Percentiles rank a stretch among this genome's conserved stretches.
These are phyloP conservation scores for Rhodeus uyekii DNA, from an alignment of 2,797 vertebrate genomes.

Conservation along the genomic window DNA sequence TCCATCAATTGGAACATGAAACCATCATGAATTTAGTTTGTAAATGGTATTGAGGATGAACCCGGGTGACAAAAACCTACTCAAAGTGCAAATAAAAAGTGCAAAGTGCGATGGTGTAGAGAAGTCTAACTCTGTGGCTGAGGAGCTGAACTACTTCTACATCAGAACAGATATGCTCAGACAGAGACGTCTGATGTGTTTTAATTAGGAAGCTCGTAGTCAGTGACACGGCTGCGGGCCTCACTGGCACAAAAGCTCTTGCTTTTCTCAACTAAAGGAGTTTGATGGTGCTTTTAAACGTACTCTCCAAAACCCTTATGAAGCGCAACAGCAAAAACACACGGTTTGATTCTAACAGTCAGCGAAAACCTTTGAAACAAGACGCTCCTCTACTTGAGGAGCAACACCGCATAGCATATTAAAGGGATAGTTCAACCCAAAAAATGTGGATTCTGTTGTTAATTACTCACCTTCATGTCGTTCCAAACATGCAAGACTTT, in stretches of 20 bases:
- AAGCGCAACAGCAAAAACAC: too few relatives aligned
- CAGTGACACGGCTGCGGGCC: background rate
- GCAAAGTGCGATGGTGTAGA: background rate
- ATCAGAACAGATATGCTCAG: background rate
- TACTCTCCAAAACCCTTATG: background rate
- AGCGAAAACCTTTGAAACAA: too few relatives aligned
- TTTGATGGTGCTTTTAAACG: background rate
- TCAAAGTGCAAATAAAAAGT: background rate
- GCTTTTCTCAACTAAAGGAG: background rate
- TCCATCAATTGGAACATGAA: slow-evolving; percentile 20
- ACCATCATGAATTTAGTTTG: background rate
- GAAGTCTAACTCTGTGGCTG: background rate
- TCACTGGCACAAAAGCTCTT: background rate
- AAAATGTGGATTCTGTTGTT: too few relatives aligned
- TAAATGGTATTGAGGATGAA: slow-evolving; percentile 4
- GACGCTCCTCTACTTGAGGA: background rate
- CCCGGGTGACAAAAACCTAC: background rate
- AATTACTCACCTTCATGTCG: too few relatives aligned
- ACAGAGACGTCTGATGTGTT: background rate
- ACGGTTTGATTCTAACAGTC: background rate
- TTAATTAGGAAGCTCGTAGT: background rate
- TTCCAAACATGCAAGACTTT: too few relatives aligned
- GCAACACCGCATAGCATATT: too few relatives aligned
- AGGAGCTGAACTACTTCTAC: background rate
- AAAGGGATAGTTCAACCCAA: too few relatives aligned